These are phyloP conservation scores for Drosophila suzukii DNA, from an alignment of 1,140 invertebrate species.

Conservation along the genomic window DNA sequence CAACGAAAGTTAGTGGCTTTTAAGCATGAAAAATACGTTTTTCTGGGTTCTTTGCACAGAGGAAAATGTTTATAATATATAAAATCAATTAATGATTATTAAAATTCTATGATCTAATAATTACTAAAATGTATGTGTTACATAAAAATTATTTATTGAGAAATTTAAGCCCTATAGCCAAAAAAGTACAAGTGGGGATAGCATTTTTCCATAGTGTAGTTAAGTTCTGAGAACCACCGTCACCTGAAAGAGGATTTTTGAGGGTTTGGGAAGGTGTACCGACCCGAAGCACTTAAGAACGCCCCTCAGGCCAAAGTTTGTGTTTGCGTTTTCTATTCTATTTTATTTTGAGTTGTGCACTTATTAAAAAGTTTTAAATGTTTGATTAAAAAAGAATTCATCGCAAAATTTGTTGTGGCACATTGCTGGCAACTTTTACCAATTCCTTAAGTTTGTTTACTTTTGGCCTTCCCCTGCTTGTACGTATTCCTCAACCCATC, in stretches of 20 bases:
- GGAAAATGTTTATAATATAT: not conserved
- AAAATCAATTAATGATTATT: no score
- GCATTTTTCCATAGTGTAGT: not conserved
- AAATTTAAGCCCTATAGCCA: no score
- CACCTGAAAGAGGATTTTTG: not conserved
- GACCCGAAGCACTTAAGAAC: constrained; percentile 44
- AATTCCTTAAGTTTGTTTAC: constrained; percentile 42
- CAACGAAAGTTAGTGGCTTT: constrained; percentile 31
- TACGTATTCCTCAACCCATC: not conserved
- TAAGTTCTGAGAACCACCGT: not conserved
- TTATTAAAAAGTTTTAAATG: constrained; percentile 82
- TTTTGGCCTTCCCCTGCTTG: not conserved
- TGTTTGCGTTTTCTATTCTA: constrained; percentile 38
- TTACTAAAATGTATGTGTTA: no score
- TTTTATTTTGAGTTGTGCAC: constrained; percentile 52
- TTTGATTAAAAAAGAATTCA: constrained; percentile 80
- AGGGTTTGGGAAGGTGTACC: constrained; percentile 18
- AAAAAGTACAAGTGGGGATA: no score
- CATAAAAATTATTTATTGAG: no score
- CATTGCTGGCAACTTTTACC: constrained; percentile 38
- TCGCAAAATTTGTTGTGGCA: constrained; percentile 63
- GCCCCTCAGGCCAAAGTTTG: constrained; percentile 51
- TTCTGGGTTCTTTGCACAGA: constrained; percentile 4
- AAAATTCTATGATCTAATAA: no score
- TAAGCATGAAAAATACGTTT: constrained; percentile 42